phyloP scores from a whole-genome alignment of 2,888 invertebrate genomes.

The Hemistola chrysoprasaria region DNA sequence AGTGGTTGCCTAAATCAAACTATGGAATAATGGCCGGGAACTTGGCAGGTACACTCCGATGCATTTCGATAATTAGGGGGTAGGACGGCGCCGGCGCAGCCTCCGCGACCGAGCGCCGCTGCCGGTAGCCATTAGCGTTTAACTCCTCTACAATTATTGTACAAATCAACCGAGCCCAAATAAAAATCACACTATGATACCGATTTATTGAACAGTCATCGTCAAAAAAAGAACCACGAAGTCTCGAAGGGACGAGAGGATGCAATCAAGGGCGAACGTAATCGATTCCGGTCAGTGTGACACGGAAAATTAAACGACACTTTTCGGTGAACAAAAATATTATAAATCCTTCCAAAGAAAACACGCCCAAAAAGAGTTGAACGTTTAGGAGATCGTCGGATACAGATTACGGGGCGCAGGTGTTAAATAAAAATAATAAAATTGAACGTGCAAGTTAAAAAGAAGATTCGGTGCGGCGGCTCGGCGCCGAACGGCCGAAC shows the following conservation, averaged over 20 bases:
- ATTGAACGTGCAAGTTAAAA: constrained; percentile 68
- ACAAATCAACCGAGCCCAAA: constrained; percentile 34
- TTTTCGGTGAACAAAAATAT: constrained; percentile 65
- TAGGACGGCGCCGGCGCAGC: constrained; percentile 38
- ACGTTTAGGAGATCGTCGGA: constrained; percentile 79
- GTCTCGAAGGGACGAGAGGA: constrained; percentile 22
- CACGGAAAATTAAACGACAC: constrained; percentile 76
- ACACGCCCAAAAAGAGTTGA: constrained; percentile 78
- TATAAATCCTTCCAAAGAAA: constrained; percentile 71
- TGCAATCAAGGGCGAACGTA: constrained; percentile 63
- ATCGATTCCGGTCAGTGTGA: constrained; percentile 71
- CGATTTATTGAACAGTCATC: constrained; percentile 19
- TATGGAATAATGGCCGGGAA: constrained; percentile 31
- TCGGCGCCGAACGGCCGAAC: constrained; percentile 76
- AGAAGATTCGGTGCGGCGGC: constrained; percentile 69
- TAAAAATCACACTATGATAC: constrained; percentile 21
- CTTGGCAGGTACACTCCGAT: constrained; percentile 42
- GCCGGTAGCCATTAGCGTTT: constrained; percentile 67
- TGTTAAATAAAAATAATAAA: constrained; percentile 83
- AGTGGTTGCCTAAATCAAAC: constrained; percentile 25
- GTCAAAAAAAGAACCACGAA: constrained; percentile 12
- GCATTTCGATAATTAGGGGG: constrained; percentile 58
- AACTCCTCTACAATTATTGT: constrained; percentile 52
- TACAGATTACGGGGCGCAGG: constrained; percentile 80
- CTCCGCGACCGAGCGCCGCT: constrained; percentile 32